Evolutionary conservation across 2,888 invertebrate genomes (phyloP).

Genomic region (Drosophila ezoana): DNA sequence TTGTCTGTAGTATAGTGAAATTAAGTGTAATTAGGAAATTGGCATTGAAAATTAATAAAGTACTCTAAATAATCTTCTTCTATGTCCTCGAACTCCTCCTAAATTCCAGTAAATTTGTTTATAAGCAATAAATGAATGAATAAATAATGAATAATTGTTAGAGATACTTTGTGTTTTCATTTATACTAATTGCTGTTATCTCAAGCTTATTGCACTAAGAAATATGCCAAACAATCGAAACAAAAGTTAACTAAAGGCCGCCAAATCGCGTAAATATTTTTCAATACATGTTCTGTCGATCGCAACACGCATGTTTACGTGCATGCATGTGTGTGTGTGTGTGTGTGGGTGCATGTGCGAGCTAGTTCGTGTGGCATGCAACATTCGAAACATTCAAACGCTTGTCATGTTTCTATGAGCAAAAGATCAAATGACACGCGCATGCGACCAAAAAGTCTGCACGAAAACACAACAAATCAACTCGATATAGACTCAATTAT

Average conservation of each 20-base stretch:
- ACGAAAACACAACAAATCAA: slow-evolving; percentile 25
- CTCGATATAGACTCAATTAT: slow-evolving; percentile 43
- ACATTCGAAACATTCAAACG: slow-evolving; percentile 42
- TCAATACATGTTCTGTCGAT: slow-evolving; percentile 19
- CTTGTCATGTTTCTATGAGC: slow-evolving; percentile 43
- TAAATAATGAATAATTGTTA: no score
- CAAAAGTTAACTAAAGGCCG: neutral
- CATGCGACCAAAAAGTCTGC: slow-evolving; percentile 3
- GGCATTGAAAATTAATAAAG: no score
- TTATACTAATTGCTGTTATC: neutral
- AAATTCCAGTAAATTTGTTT: no score
- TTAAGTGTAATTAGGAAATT: neutral
- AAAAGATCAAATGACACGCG: slow-evolving; percentile 57
- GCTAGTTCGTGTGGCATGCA: slow-evolving; percentile 52
- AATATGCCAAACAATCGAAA: slow-evolving; percentile 25
- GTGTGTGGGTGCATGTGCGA: slow-evolving; percentile 1
- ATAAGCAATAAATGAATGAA: no score
- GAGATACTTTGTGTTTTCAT: neutral
- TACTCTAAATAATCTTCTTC: no score
- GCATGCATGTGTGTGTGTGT: neutral
- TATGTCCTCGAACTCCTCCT: no score
- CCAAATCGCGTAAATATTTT: neutral
- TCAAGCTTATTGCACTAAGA: neutral
- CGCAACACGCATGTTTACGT: slow-evolving; percentile 40
- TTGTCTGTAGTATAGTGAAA: neutral